Base-by-base conservation (phyloP, 2,797 vertebrate species). In the Antrozous pallidus region DNA sequence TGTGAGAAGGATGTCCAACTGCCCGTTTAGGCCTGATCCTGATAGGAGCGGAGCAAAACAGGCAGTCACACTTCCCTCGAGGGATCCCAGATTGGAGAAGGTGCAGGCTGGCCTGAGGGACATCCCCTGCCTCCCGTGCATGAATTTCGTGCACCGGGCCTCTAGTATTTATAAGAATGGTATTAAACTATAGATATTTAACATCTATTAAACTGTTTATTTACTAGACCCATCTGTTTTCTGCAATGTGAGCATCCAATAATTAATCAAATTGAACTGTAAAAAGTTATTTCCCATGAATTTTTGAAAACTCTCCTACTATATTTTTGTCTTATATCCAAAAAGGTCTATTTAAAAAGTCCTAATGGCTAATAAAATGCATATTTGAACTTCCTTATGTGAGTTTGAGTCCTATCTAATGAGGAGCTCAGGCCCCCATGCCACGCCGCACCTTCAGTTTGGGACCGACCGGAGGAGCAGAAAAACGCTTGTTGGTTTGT, bases 381-480 rank as follows among this genome's bases (percentile, higher is more conserved):
- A 5, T 5, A 7, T 5, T 28, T 18, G n/a, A 22, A 28, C n/a
- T 74, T n/a, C 28, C 31, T 38, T 65, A 22, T 18, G 40, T 4
- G 20, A 45, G 24, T 65, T 51, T 2, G 58, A 10, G 6, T 36
- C 54, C 47, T 13, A 22, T 10, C 1, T 2, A 13, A 1, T 6
- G 5, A 38, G 3, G 10, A 6, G 0, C 4, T 5, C 14, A 17
- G 38, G 54, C 40, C 36, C 40, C 4, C 2, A 0, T 1, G 20
- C n/a, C 20, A 4, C 18, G 2, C 13, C 14, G 0, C 2, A 13
- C 13, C 47, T 4, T 6, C 45, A 5, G 4, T 47, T 8, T 16
- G 49, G 24, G 18, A 17, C 49, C 8, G 0, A 22, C 42, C 12
- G 0, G 7, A n/a, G 18, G 61, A 26, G 33, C n/a, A 7, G 81